Evolutionary conservation across 2,888 invertebrate species (phyloP).

Genomic region (Catocala sponsa): DNA sequence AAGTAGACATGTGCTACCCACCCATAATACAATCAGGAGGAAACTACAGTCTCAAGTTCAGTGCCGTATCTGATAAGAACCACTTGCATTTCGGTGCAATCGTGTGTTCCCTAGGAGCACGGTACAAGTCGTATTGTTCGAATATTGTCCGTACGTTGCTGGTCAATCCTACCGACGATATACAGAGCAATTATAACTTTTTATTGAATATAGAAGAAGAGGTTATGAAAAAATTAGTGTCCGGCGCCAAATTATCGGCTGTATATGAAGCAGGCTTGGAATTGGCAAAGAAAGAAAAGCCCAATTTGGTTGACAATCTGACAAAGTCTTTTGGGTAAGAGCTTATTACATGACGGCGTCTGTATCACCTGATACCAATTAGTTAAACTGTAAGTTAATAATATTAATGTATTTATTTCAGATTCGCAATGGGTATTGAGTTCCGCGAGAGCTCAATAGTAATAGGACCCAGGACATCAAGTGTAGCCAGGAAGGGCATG

Average conservation of each 20-base stretch:
- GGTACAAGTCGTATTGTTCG: constrained; percentile 99
- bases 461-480: constrained; percentile 96
- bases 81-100: constrained; percentile 98
- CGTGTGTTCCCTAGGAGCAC: constrained; percentile 96
- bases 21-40: constrained; percentile 99
- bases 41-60: constrained; percentile 98
- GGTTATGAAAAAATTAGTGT: constrained; percentile 93
- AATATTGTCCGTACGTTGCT: constrained; percentile 98
- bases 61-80: constrained; percentile 97
- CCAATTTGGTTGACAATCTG: constrained; percentile 94
- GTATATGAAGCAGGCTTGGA: constrained; percentile 95
- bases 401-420: constrained; percentile 57
- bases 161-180: constrained; percentile 95
- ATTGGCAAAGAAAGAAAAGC: constrained; percentile 95
- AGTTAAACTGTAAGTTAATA: too few species aligned
- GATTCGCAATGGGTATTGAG: constrained; percentile 99
- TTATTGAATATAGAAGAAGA: constrained; percentile 96
- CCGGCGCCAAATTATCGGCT: constrained; percentile 94
- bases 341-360: constrained; percentile 1
- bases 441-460: constrained; percentile 98
- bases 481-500: constrained; percentile 96
- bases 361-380: too few species aligned
- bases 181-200: constrained; percentile 97
- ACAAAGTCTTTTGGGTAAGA: constrained; percentile 96
- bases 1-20: constrained; percentile 99